phyloP scores from a whole-genome alignment of 2,888 invertebrate species.

The Folsomia candida region DNA sequence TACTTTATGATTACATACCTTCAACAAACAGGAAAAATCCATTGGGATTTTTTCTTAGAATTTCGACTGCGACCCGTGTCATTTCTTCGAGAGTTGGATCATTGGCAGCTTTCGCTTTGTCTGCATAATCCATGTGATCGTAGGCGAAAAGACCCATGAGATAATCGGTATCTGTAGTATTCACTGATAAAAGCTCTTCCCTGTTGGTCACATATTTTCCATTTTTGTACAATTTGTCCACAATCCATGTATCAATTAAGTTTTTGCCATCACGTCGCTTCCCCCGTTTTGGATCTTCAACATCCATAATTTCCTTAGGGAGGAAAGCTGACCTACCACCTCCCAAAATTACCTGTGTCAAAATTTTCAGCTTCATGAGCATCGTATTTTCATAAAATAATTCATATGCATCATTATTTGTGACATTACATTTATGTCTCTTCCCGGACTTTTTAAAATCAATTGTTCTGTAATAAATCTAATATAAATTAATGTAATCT shows the following conservation, averaged over 20 bases:
- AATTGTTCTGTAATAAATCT: too few species aligned
- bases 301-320: constrained; percentile 62
- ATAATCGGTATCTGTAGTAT: constrained; percentile 61
- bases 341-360: constrained; percentile 69
- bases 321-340: constrained; percentile 75
- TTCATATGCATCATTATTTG: not conserved
- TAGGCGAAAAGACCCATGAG: constrained; percentile 71
- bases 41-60: constrained; percentile 64
- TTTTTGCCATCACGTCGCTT: constrained; percentile 64
- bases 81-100: constrained; percentile 77
- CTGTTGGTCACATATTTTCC: constrained; percentile 61
- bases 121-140: constrained; percentile 71
- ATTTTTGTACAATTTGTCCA: constrained; percentile 50
- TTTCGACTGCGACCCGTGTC: constrained; percentile 71
- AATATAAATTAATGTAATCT: too few species aligned
- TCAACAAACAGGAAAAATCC: constrained; percentile 75
- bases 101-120: constrained; percentile 66
- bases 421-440: constrained; percentile 65
- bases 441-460: constrained; percentile 73
- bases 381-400: not conserved
- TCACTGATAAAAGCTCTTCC: constrained; percentile 58
- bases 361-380: too few species aligned
- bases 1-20: constrained; percentile 62
- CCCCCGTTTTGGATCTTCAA: constrained; percentile 62
- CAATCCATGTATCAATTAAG: constrained; percentile 65